phyloP scores from a whole-genome alignment of 2,113 vertebrate genomes.

The Perca fluviatilis region DNA sequence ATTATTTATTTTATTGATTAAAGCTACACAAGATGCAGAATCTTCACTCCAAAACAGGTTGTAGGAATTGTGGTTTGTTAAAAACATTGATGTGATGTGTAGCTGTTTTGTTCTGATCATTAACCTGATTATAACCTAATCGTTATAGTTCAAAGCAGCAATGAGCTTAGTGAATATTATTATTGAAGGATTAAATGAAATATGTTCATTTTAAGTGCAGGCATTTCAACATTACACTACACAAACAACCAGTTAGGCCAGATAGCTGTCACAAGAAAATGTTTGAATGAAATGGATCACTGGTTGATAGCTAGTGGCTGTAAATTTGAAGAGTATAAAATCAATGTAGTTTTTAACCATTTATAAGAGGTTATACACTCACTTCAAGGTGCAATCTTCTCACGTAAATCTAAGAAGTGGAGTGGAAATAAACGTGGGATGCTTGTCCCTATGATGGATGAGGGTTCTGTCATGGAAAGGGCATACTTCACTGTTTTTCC shows the following conservation, averaged over 20 bases:
- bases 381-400: slow-evolving; percentile 62
- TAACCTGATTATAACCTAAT: not conserved
- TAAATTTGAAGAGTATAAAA: slow-evolving; percentile 28
- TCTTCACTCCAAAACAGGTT: not conserved
- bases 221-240: not conserved
- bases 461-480: slow-evolving; percentile 76
- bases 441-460: slow-evolving; percentile 81
- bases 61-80: not conserved
- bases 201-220: not conserved
- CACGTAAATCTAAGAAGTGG: slow-evolving; percentile 69
- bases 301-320: slow-evolving; percentile 5
- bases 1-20: slow-evolving; percentile 26
- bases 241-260: not conserved
- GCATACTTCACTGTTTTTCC: slow-evolving; percentile 76
- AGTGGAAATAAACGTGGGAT: slow-evolving; percentile 77
- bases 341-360: slow-evolving; percentile 31
- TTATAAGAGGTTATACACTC: slow-evolving; percentile 38
- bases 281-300: slow-evolving; percentile 31
- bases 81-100: not conserved
- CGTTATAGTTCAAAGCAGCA: not conserved
- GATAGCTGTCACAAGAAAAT: slow-evolving; percentile 2
- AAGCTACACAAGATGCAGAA: not conserved
- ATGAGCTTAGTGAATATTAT: not conserved
- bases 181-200: not conserved
- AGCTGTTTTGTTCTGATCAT: slow-evolving; percentile 12